These are phyloP conservation scores for Oscheius sp. DNA, from an alignment of 2,888 invertebrate species.

Conservation along the genomic window DNA sequence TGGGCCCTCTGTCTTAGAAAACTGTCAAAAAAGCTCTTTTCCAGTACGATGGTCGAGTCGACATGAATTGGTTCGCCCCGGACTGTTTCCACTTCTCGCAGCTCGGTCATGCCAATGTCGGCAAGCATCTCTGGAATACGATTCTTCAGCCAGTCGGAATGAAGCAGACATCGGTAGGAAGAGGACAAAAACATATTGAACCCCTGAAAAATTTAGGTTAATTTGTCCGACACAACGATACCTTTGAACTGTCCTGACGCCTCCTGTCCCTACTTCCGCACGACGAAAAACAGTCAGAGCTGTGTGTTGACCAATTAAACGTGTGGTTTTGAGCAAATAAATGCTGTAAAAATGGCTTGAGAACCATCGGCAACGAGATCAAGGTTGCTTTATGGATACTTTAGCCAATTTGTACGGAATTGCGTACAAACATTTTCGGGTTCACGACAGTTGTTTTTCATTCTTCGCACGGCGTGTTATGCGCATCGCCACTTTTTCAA, in stretches of 20 bases:
- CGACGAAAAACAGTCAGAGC: slow-evolving; percentile 53
- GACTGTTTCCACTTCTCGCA: slow-evolving; percentile 65
- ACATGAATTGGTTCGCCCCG: slow-evolving; percentile 63
- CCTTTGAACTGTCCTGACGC: slow-evolving; percentile 51
- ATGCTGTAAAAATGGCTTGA: neutral
- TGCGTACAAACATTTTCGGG: too few relatives aligned
- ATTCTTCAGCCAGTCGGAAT: slow-evolving; percentile 55
- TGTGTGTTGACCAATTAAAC: slow-evolving; percentile 35
- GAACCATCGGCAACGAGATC: too few relatives aligned
- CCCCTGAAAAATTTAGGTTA: slow-evolving; percentile 29
- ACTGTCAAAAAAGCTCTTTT: slow-evolving; percentile 2
- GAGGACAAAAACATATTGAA: neutral
- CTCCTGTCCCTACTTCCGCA: slow-evolving; percentile 56
- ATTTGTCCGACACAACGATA: slow-evolving; percentile 52
- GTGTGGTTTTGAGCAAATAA: neutral
- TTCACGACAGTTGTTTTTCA: too few relatives aligned
- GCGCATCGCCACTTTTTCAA: too few relatives aligned
- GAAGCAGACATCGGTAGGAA: slow-evolving; percentile 36
- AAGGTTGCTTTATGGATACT: too few relatives aligned
- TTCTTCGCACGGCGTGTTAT: too few relatives aligned
- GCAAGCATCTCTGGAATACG: slow-evolving; percentile 60
- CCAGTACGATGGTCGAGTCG: slow-evolving; percentile 50
- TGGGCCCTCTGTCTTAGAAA: neutral
- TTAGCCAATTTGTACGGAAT: too few relatives aligned
- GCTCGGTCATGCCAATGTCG: slow-evolving; percentile 57